Evolutionary conservation across 2,113 vertebrate species (phyloP), one percentile per base, ranked within the genome.

Genomic region (Poeciliopsis occidentalis): DNA sequence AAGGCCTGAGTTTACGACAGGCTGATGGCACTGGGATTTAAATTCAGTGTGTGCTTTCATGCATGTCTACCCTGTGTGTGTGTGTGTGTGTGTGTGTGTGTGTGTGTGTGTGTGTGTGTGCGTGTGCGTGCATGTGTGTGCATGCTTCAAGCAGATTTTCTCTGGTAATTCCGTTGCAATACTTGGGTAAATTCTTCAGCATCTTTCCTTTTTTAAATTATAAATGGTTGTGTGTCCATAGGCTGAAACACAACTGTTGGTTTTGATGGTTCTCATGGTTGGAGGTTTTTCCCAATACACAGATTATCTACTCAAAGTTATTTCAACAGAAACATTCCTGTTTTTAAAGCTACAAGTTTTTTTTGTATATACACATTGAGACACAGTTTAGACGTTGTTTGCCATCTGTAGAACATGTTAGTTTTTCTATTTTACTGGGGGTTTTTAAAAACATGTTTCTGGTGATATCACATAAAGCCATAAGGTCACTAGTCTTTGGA

Each of bases 81-180:
- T 2, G 32, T 8, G 32, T 1, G 32, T 8, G 34, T 2, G 34
- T 10, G 39, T 62, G 47, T 15, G 26, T 12, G 60, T 39, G 10
- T 69, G 66, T 75, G 29, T 29, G 29, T 29, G 29, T 3, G 29
- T 29, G 29, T 29, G 29, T 29, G 29, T 29, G 29, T 29, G 29
- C 12, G 26, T 15, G 39, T 69, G 81, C 77, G 81, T 87, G 84
- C 60, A 1, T 15, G 26, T 15, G 60, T 39, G 39, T 69, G 81
- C 77, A 83, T 87, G 84, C 60, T 30, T 32, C 32, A 30, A 32
- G 24, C 34, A 60, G 29, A 67, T 54, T 65, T 64, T 71, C 57
- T 12, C 66, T 71, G 26, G 34, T 31, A 19, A 47, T 47, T 41
- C 22, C 51, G 24, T 54, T 24, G 4, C 0, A 22, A 54, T 54